Conservation (phyloP, 1,140 invertebrate genomes). For the Aleiodes sp. region DNA sequence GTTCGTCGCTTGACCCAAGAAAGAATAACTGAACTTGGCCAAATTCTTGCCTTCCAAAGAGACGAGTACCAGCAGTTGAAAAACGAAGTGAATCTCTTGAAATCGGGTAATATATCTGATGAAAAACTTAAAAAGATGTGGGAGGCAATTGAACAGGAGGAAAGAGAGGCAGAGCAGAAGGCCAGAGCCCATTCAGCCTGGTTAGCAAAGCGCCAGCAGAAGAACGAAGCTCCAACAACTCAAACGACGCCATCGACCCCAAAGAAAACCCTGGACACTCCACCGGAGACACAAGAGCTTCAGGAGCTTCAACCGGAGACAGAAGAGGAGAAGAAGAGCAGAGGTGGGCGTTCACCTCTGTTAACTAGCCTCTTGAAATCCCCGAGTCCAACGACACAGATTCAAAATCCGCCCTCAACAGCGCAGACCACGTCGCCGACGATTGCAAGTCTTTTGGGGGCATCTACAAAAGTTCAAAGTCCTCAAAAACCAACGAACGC, state of each 20-base stretch:
- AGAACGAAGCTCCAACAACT: slow-evolving; percentile 48
- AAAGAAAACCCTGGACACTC: slow-evolving; percentile 44
- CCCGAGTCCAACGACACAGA: slow-evolving; percentile 65
- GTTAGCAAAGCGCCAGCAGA: slow-evolving; percentile 75
- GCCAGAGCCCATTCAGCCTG: slow-evolving; percentile 72
- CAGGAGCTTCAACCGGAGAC: slow-evolving; percentile 38
- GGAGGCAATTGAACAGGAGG: slow-evolving; percentile 76
- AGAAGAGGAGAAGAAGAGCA: slow-evolving; percentile 54
- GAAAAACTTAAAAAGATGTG: slow-evolving; percentile 78
- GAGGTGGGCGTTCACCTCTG: slow-evolving; percentile 73
- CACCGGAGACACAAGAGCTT: slow-evolving; percentile 47
- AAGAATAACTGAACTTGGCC: slow-evolving; percentile 79
- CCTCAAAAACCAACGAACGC: slow-evolving; percentile 48
- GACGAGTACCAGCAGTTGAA: slow-evolving; percentile 78
- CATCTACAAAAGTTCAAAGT: slow-evolving; percentile 61
- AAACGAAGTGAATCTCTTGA: slow-evolving; percentile 69
- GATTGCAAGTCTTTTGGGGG: slow-evolving; percentile 69
- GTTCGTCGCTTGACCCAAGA: slow-evolving; percentile 81
- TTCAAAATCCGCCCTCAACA: slow-evolving; percentile 59
- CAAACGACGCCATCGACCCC: slow-evolving; percentile 41
- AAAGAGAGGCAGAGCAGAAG: slow-evolving; percentile 75
- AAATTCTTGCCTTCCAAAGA: slow-evolving; percentile 74
- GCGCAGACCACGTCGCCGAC: slow-evolving; percentile 65
- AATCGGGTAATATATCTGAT: slow-evolving; percentile 69
- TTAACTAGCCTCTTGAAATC: slow-evolving; percentile 84